Evolutionary conservation across 2,797 vertebrate species (phyloP), one percentile per base, ranked within the genome.

Genomic region (Centropyge bicolor): DNA sequence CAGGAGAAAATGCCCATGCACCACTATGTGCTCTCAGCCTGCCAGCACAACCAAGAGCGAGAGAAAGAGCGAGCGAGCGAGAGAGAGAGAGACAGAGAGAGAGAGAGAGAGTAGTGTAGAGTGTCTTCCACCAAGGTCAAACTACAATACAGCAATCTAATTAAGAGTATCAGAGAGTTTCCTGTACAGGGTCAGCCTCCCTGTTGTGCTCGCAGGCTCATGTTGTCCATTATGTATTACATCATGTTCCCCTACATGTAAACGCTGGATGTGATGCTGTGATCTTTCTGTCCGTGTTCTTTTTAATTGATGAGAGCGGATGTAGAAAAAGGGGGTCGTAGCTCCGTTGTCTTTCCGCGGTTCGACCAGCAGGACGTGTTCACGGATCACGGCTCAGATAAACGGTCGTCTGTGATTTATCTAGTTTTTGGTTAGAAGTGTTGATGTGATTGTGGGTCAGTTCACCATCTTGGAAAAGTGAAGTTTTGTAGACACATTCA

Each of bases 101-200:
- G 75, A 38, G 80, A 74, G 86, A 67, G 45, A 54, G 76, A 86
- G 80, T 13, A 76, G 90, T 89, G 83, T 87, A 85, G 85, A 86
- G 87, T 89, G 85, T 91, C 91, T 91, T 89, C 88, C 81, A 81
- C 92, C 92, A 95, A 95, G 94, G 94, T 95, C 94, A 93, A 92
- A 93, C 88, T 88, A 92, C 89, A 90, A 94, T 90, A 87, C 83
- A 89, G 88, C 89, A 90, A 93, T 94, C 90, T 93, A 93, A 92
- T 93, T 92, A 93, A 92, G 90, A 89, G 88, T 89, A 93, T 93
- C 92, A 93, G 83, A 91, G 90, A 90, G 90, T 86, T 92, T 91
- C 85, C 90, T 90, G 91, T 75, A 56, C 64, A 83, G 90, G 92
- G 91, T 93, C 93, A 93, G 84, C 72, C 82, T 91, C 88, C 83